Evolutionary conservation across 2,888 invertebrate species (phyloP).

Genomic region (Agrotis segetum): DNA sequence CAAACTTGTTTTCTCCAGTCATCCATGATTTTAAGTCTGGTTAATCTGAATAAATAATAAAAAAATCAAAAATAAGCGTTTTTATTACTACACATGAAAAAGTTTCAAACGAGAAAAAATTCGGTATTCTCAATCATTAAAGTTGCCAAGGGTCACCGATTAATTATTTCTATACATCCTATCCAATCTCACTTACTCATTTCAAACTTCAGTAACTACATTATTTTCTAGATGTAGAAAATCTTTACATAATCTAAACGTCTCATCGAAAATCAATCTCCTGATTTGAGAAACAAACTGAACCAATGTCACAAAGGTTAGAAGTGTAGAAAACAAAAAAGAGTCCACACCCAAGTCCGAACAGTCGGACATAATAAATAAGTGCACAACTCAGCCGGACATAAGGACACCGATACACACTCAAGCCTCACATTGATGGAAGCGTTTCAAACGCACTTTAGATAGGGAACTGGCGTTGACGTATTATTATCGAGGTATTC

Average conservation of each 20-base stretch:
- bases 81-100: too few species aligned
- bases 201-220: neutral
- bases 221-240: too few species aligned
- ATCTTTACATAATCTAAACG: neutral
- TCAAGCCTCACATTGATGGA: conserved; percentile 88
- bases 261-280: neutral
- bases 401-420: conserved; percentile 83
- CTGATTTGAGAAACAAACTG: neutral
- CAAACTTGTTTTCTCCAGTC: too few species aligned
- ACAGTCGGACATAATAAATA: conserved; percentile 56
- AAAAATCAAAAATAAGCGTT: too few species aligned
- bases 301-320: conserved; percentile 20
- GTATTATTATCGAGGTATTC: conserved; percentile 84
- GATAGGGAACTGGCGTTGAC: conserved; percentile 88
- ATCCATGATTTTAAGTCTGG: neutral
- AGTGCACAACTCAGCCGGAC: conserved; percentile 48
- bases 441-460: conserved; percentile 90
- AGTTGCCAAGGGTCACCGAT: too few species aligned
- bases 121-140: too few species aligned
- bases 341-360: conserved; percentile 34
- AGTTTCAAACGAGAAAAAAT: neutral
- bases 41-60: too few species aligned
- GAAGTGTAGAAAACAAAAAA: conserved; percentile 37
- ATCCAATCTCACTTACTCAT: neutral
- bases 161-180: too few species aligned